These are phyloP conservation scores for Bimastos eiseni DNA, from an alignment of 2,888 invertebrate species.

Conservation along the genomic window DNA sequence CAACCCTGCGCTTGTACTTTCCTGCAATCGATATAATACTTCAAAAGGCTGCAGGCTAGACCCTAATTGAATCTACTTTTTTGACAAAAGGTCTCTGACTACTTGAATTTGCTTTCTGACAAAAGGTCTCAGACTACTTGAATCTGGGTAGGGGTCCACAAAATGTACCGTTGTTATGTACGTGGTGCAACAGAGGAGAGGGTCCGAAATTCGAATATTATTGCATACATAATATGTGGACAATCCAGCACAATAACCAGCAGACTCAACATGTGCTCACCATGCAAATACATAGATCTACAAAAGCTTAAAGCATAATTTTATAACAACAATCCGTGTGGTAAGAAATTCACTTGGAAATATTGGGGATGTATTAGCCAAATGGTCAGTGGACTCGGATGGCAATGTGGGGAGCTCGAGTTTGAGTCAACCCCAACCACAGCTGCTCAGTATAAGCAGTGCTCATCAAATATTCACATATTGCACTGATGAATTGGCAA, in stretches of 20 bases:
- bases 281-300: no score
- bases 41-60: neutral
- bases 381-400: neutral
- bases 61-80: neutral
- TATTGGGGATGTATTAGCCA: neutral
- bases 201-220: no score
- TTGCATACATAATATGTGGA: no score
- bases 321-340: neutral
- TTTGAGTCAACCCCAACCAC: neutral
- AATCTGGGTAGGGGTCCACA: no score
- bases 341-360: neutral
- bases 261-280: no score
- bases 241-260: no score
- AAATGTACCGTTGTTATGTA: no score
- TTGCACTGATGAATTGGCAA: neutral
- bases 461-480: neutral
- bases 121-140: neutral
- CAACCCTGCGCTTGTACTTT: conserved; percentile 73
- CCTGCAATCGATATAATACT: neutral
- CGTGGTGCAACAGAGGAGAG: neutral
- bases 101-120: neutral
- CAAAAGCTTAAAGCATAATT: no score
- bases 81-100: neutral
- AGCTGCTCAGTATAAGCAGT: neutral
- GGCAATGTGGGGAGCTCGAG: neutral